Conservation (phyloP, 2,888 invertebrate species). For the Pammene aurita region DNA sequence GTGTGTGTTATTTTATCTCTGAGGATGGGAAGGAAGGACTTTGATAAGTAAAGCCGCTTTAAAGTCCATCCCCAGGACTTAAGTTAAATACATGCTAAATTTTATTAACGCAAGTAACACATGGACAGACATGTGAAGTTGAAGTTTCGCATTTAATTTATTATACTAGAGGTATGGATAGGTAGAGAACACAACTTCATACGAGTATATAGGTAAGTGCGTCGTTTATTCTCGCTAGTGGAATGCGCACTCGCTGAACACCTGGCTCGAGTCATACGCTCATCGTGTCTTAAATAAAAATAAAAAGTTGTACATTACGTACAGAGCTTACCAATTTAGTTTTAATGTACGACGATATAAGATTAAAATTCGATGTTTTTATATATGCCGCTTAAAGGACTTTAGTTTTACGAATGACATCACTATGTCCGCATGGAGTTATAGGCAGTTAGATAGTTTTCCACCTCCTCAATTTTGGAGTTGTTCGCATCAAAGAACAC, state of each 20-base stretch:
- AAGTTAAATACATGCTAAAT: too few species aligned
- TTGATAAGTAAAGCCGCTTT: too few species aligned
- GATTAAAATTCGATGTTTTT: neutral
- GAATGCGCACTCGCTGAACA: constrained; percentile 28
- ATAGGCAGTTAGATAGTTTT: constrained; percentile 7
- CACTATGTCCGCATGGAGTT: constrained; percentile 1
- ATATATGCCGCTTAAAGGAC: neutral
- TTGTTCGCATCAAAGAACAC: constrained; percentile 1
- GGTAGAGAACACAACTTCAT: neutral
- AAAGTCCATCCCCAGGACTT: too few species aligned
- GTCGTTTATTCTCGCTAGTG: constrained; percentile 9
- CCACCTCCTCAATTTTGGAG: constrained; percentile 12
- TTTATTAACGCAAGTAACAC: too few species aligned
- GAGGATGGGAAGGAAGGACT: too few species aligned
- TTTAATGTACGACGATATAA: constrained; percentile 13
- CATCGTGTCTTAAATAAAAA: constrained; percentile 3
- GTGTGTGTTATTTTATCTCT: too few species aligned
- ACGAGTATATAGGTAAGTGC: neutral
- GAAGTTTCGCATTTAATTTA: too few species aligned
- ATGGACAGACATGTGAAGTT: too few species aligned
- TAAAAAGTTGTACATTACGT: constrained; percentile 4
- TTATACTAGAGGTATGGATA: too few species aligned
- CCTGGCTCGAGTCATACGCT: constrained; percentile 36
- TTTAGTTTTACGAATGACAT: neutral
- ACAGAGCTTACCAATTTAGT: neutral